Evolutionary conservation across 2,113 vertebrate genomes (phyloP).

Genomic region (Emberiza fucata): DNA sequence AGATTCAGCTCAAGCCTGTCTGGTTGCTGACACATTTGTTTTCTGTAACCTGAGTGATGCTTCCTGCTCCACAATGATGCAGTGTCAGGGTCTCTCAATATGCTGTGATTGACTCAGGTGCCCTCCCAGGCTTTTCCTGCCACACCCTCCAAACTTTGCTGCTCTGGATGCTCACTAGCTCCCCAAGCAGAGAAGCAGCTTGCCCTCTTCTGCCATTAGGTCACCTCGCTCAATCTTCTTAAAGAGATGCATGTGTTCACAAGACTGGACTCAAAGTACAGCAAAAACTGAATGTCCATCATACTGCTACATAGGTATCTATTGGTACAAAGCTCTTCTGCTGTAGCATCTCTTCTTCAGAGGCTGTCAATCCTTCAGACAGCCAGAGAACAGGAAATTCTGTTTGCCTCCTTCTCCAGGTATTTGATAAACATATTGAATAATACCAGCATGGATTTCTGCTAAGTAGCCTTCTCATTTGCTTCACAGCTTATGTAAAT

Average conservation of each 20-base stretch:
- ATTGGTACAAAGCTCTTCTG: neutral
- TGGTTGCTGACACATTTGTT: neutral
- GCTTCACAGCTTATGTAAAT: neutral
- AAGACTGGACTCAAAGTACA: neutral
- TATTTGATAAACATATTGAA: neutral
- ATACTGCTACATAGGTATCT: neutral
- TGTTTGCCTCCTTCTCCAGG: neutral
- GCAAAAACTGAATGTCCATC: neutral
- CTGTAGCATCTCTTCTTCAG: neutral
- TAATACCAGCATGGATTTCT: neutral
- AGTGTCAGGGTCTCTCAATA: neutral
- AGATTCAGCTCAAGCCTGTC: neutral
- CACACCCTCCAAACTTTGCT: neutral
- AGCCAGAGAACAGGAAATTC: neutral
- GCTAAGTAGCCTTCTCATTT: neutral
- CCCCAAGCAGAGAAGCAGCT: neutral
- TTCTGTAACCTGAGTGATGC: neutral
- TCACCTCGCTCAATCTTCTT: neutral
- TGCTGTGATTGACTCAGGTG: neutral
- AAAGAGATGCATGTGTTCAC: neutral
- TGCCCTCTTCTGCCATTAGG: neutral
- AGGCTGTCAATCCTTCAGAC: neutral
- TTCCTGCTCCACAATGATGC: fast-evolving
- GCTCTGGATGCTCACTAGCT: neutral
- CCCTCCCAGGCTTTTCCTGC: neutral